Base-by-base conservation (phyloP, 2,113 vertebrate species). In the Halcyon malimbica region DNA sequence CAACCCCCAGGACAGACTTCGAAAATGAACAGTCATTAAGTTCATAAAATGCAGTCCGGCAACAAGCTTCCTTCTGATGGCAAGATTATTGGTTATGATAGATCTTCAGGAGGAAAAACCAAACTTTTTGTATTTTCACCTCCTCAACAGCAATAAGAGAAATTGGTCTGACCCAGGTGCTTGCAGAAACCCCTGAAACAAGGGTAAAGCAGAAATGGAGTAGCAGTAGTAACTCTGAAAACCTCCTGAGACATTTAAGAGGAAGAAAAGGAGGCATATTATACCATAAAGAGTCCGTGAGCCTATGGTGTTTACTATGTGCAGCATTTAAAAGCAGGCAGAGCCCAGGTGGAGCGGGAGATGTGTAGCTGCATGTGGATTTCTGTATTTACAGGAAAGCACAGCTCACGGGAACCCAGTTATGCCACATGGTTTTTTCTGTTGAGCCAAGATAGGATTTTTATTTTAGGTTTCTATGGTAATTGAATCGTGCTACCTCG, bases 311-410 rank as follows among this genome's bases (percentile, higher is more conserved):
- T 69, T 90, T 28, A 70, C 17, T 12, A 16, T 56, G 6, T 54
- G 67, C 19, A 31, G 20, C 48, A 48, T 78, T 89, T 75, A 48
- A 78, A 91, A 78, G 5, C 13, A 83, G 56, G 9, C 9, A 64
- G 42, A 81, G 82, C 78, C 4, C 0, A 0, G 4, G 7, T 12
- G 9, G 11, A 1, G 0, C 3, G 31, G 35, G 19, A 89, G 31
- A 79, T 76, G 33, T 85, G 76, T 24, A 82, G n/a, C 17, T 77
- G 4, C 6, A 41, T 39, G 13, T 42, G 6, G 64, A 15, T n/a
- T 94, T 71, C 73, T 84, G 4, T 56, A 68, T 29, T 70, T 86
- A 67, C 20, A 67, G 25, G 67, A 68, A 71, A 92, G 63, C 28
- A 39, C 10, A 81, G n/a, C 12, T 83, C 20, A 33, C 39, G 37